Base-by-base conservation (phyloP, 2,797 vertebrate species). In the Crenuchus spilurus region DNA sequence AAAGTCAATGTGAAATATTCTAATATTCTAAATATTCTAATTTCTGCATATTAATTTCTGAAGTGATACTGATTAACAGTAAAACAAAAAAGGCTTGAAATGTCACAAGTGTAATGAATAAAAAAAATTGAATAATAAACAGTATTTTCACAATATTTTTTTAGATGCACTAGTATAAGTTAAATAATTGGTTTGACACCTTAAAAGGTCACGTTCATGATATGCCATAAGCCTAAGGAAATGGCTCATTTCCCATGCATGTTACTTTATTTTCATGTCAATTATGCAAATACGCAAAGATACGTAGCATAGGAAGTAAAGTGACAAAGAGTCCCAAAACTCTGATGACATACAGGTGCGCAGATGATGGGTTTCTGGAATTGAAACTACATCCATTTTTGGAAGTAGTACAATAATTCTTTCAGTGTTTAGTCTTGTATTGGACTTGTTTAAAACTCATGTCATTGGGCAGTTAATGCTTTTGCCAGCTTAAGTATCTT, bases 361-460 rank as follows among this genome's bases (percentile, higher is more conserved):
- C 18, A 33, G 13, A 24, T 42, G 7, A 51, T 60, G 35, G 28
- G n/a, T 24, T 42, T 74, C 54, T 22, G 28, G 41, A 63, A 64
- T 64, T 30, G 30, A 31, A 31, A 37, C 51, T 18, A 13, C 14
- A 30, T 54, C 35, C 46, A 28, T 31, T 67, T 67, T 37, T 41
- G 51, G 51, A 63, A 28, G 8, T 30, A 30, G 26, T 30, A 4
- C 22, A 37, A 30, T 22, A 39, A 51, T 30, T 37, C 14, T 16
- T 49, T 58, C 63, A 41, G 62, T 67, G 52, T 67, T 58, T 74
- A 49, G 42, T 39, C 54, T 51, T 31, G 5, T 51, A 41, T 41
- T 14, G 52, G 48, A 49, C 57, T 58, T 57, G 49, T 52, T 55
- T 33, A 10, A 57, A 58, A 30, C 24, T 66, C 28, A 4, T 5